These are phyloP conservation scores for Oryzias melastigma DNA, from an alignment of 2,113 vertebrate genomes.

Conservation along the genomic window DNA sequence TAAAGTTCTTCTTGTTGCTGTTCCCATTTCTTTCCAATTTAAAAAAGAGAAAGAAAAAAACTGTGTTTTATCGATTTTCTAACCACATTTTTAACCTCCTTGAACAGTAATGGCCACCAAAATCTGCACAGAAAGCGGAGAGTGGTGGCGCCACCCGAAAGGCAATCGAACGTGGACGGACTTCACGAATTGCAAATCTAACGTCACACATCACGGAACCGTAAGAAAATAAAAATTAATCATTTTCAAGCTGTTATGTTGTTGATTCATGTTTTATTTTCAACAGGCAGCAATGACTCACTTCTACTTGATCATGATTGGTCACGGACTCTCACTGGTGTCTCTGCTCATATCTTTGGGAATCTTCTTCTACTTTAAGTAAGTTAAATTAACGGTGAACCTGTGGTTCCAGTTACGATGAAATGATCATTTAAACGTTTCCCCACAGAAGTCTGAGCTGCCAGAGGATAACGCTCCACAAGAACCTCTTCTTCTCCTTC, in stretches of 20 bases:
- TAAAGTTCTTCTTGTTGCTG: no score
- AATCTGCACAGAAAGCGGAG: conserved; percentile 84
- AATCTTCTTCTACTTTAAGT: conserved; percentile 98
- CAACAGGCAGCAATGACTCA: conserved; percentile 85
- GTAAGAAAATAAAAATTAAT: conserved; percentile 70
- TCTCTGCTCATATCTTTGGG: conserved; percentile 90
- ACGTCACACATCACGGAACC: conserved; percentile 70
- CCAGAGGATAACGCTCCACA: conserved; percentile 97
- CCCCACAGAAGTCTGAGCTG: conserved; percentile 90
- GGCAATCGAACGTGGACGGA: conserved; percentile 96
- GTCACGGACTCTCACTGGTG: conserved; percentile 89
- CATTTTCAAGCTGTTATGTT: no score
- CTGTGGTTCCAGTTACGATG: not conserved
- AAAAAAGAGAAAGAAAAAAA: no score
- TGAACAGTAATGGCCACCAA: conserved; percentile 86
- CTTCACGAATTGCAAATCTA: conserved; percentile 83
- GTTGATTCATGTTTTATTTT: no score
- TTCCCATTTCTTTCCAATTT: no score
- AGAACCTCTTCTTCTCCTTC: conserved; percentile 97
- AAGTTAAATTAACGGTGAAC: conserved; percentile 57
- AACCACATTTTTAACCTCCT: not conserved
- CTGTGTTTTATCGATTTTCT: not conserved
- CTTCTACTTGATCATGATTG: conserved; percentile 92
- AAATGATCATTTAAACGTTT: not conserved
- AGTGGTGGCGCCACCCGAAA: conserved; percentile 89